Evolutionary conservation across 2,113 vertebrate genomes (phyloP).

Genomic region (Caranx melampygus): DNA sequence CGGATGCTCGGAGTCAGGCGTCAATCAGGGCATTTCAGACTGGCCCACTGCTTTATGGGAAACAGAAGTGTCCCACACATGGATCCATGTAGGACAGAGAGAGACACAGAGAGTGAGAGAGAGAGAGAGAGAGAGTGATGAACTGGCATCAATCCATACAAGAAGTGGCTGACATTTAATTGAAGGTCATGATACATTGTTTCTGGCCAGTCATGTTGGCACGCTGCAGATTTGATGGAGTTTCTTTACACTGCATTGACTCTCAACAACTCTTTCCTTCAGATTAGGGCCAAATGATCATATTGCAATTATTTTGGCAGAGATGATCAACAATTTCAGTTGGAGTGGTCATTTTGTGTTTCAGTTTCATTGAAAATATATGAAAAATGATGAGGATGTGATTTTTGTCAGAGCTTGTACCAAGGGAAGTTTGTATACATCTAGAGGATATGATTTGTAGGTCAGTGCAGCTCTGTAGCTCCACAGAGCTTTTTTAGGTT

Average conservation of each 20-base stretch:
- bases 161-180: slow-evolving; percentile 45
- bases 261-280: neutral
- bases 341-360: too few relatives aligned
- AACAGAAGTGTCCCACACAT: neutral
- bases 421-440: too few relatives aligned
- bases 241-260: neutral
- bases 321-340: too few relatives aligned
- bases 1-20: slow-evolving; percentile 76
- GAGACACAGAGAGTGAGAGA: too few relatives aligned
- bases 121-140: neutral
- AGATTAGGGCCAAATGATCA: neutral
- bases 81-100: neutral
- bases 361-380: too few relatives aligned
- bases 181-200: slow-evolving; percentile 26
- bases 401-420: too few relatives aligned
- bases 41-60: slow-evolving; percentile 18
- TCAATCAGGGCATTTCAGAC: slow-evolving; percentile 68
- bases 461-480: too few relatives aligned
- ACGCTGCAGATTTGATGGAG: neutral
- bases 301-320: too few relatives aligned
- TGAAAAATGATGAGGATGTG: too few relatives aligned
- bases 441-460: too few relatives aligned
- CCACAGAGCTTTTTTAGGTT: too few relatives aligned
- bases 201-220: neutral
- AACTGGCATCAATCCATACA: neutral